A percentile compares a stretch with the other conserved stretches of the same genome.
Evolutionary conservation across 2,888 invertebrate genomes (phyloP).

Genomic region (Artemia sp.): DNA sequence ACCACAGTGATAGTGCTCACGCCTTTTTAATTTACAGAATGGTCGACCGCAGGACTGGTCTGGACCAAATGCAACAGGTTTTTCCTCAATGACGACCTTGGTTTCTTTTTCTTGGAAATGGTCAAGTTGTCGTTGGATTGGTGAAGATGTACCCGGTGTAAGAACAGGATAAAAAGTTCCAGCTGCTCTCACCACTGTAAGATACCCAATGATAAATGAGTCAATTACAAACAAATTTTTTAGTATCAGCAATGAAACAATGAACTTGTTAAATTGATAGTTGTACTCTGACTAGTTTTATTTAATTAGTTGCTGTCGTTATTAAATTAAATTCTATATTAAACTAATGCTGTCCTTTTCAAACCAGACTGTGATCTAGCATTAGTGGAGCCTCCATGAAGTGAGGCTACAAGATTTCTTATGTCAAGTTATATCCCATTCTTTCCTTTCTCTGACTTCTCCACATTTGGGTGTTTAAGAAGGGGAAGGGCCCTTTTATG

Average conservation of each 20-base stretch:
- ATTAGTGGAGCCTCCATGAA: too few relatives aligned
- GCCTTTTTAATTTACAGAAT: slow-evolving; percentile 59
- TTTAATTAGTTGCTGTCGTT: too few relatives aligned
- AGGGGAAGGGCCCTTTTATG: too few relatives aligned
- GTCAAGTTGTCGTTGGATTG: not conserved
- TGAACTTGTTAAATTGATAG: not conserved
- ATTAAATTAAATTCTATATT: too few relatives aligned
- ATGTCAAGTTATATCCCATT: too few relatives aligned
- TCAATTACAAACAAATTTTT: too few relatives aligned
- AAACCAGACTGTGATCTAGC: too few relatives aligned
- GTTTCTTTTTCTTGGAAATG: not conserved
- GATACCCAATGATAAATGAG: not conserved
- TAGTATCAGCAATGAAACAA: not conserved
- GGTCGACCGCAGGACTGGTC: slow-evolving; percentile 52
- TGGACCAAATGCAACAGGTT: slow-evolving; percentile 41
- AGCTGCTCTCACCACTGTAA: slow-evolving; percentile 71
- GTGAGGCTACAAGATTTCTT: too few relatives aligned
- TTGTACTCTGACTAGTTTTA: not conserved
- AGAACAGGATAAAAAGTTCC: slow-evolving; percentile 80
- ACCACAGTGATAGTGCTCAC: slow-evolving; percentile 60
- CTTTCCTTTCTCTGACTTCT: too few relatives aligned
- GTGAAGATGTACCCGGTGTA: slow-evolving; percentile 18
- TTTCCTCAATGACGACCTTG: slow-evolving; percentile 23
- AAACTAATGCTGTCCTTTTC: too few relatives aligned
- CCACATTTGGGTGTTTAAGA: too few relatives aligned